A percentile compares a stretch with the other conserved stretches of the same genome.
Evolutionary conservation across 2,888 invertebrate species (phyloP).

Genomic region (Sarcophaga subvicina): DNA sequence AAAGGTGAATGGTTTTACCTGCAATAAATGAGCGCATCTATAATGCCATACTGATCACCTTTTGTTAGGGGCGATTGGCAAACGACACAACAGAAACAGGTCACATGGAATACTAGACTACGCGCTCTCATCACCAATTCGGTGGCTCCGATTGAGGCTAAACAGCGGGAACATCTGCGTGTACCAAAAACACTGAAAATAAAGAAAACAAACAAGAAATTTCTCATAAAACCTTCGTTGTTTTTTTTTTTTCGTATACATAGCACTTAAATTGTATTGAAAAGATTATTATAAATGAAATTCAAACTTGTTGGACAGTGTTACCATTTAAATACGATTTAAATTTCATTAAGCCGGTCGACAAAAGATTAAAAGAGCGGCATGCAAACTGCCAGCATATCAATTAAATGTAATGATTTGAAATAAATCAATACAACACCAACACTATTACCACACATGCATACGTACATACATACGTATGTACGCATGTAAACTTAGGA

Average conservation of each 20-base stretch:
- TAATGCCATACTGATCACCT: slow-evolving; percentile 97
- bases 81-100: slow-evolving; percentile 96
- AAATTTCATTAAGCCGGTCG: too few relatives aligned
- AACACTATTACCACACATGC: neutral
- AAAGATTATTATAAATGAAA: too few relatives aligned
- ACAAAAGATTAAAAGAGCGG: too few relatives aligned
- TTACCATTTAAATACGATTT: too few relatives aligned
- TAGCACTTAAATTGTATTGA: too few relatives aligned
- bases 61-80: slow-evolving; percentile 94
- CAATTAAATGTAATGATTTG: slow-evolving; percentile 64
- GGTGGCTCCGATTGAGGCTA: slow-evolving; percentile 92
- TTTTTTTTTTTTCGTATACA: neutral
- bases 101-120: slow-evolving; percentile 96
- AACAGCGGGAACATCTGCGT: slow-evolving; percentile 94
- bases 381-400: slow-evolving; percentile 16
- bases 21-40: slow-evolving; percentile 94
- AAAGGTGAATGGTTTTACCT: slow-evolving; percentile 82
- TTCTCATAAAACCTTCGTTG: too few relatives aligned
- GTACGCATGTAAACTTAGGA: neutral
- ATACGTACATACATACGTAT: too few relatives aligned
- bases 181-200: slow-evolving; percentile 93
- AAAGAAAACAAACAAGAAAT: neutral
- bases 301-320: too few relatives aligned
- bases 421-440: slow-evolving; percentile 48
- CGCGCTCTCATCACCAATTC: slow-evolving; percentile 97